phyloP scores from a whole-genome alignment of 2,113 vertebrate species.

The Colistium nudipinnis region DNA sequence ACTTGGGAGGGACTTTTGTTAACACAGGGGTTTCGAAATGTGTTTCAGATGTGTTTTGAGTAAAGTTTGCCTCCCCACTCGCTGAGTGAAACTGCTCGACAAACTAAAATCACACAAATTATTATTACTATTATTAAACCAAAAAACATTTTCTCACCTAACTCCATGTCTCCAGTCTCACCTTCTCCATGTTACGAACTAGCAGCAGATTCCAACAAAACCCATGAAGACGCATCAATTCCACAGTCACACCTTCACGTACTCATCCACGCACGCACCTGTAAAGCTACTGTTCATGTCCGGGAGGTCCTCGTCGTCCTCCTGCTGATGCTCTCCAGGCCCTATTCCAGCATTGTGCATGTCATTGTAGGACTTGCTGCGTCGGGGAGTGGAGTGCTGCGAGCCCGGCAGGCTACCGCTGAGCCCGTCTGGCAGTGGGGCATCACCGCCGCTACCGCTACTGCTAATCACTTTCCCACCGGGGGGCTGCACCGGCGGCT shows the following conservation, averaged over 20 bases:
- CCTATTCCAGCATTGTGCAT: slow-evolving; percentile 99
- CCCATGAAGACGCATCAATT: not conserved
- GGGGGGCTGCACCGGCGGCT: slow-evolving; percentile 96
- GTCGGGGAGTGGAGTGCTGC: slow-evolving; percentile 92
- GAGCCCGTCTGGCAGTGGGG: slow-evolving; percentile 85
- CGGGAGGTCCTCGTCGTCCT: slow-evolving; percentile 95
- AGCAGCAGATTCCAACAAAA: too few relatives aligned
- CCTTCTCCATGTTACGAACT: too few relatives aligned
- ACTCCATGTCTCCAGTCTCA: not conserved
- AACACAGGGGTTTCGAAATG: not conserved
- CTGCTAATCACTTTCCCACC: slow-evolving; percentile 95
- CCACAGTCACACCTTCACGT: not conserved
- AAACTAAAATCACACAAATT: slow-evolving; percentile 9
- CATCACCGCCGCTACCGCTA: slow-evolving; percentile 83
- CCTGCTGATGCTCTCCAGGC: slow-evolving; percentile 88
- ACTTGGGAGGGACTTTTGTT: not conserved
- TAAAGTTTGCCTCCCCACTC: not conserved
- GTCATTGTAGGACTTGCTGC: slow-evolving; percentile 99
- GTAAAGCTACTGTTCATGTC: slow-evolving; percentile 99
- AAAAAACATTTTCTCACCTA: not conserved
- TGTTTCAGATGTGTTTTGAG: too few relatives aligned
- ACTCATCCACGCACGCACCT: slow-evolving; percentile 82
- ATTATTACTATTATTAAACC: too few relatives aligned
- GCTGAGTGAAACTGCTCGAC: not conserved
- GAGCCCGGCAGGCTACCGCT: slow-evolving; percentile 87